Percentiles rank a stretch among this genome's conserved stretches.
Conservation (phyloP, 2,113 vertebrate genomes). For the Euleptes europaea region DNA sequence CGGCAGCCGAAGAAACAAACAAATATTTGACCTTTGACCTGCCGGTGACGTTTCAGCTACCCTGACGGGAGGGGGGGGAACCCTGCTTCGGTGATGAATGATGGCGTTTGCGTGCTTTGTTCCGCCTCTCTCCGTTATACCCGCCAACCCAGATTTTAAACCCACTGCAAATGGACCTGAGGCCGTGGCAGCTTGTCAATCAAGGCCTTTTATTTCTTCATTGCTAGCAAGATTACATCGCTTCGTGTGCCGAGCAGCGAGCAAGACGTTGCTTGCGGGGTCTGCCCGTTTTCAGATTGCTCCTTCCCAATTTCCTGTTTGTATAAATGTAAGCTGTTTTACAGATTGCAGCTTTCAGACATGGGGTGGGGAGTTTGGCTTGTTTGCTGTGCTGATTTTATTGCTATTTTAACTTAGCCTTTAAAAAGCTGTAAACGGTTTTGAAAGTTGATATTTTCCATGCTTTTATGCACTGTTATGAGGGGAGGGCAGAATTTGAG, state of each 20-base stretch:
- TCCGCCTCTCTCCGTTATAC: background rate
- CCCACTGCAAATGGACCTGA: background rate
- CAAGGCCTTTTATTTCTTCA: background rate
- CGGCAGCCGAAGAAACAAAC: slow-evolving; percentile 47
- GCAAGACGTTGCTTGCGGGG: background rate
- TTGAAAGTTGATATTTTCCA: background rate
- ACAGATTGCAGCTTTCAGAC: too few species aligned
- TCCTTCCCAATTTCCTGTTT: background rate
- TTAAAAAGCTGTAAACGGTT: too few species aligned
- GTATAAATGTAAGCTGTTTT: too few species aligned
- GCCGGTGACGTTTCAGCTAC: background rate
- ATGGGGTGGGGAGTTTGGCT: too few species aligned
- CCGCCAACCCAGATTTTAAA: background rate
- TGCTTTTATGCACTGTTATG: background rate
- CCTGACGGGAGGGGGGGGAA: background rate
- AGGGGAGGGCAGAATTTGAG: background rate
- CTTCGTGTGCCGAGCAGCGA: background rate
- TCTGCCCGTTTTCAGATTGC: background rate
- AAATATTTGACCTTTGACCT: slow-evolving; percentile 49
- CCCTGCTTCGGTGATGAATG: background rate
- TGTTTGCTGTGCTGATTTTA: too few species aligned
- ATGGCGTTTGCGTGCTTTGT: background rate
- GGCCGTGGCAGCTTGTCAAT: background rate
- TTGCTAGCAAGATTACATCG: background rate
- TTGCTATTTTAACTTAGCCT: too few species aligned